Conservation (phyloP, 2,888 invertebrate genomes). For the Polymixis lichenea region DNA sequence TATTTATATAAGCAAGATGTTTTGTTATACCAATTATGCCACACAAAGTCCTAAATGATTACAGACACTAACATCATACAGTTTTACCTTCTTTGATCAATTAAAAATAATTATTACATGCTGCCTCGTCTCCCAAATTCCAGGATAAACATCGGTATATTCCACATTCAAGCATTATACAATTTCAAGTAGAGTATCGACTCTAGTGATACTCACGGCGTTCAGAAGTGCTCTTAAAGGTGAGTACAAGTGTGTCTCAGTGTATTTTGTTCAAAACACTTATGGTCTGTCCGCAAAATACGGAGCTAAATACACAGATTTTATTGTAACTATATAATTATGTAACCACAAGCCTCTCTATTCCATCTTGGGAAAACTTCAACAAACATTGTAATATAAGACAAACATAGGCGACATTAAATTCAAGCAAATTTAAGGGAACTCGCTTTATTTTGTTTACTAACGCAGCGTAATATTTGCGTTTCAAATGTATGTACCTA, state of each 20-base stretch:
- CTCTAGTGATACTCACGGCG: neutral
- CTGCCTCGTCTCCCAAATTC: neutral
- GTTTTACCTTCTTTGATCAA: neutral
- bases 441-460: constrained; percentile 73
- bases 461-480: constrained; percentile 71
- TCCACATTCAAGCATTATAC: neutral
- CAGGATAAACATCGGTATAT: neutral
- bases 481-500: constrained; percentile 70
- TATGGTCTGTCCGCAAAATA: neutral
- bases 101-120: neutral
- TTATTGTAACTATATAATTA: neutral
- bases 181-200: constrained; percentile 13
- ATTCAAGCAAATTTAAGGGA: constrained; percentile 74
- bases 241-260: neutral
- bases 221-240: neutral
- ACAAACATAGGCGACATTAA: constrained; percentile 73
- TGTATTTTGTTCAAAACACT: constrained; percentile 5
- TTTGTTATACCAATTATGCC: too few species aligned
- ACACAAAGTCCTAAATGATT: too few species aligned
- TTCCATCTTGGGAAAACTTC: constrained; percentile 25
- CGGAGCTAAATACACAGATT: neutral
- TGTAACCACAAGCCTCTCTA: constrained; percentile 5
- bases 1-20: too few species aligned
- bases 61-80: too few species aligned
- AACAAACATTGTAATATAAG: constrained; percentile 71